Evolutionary conservation across 2,797 vertebrate species (phyloP), one percentile per base, ranked within the genome.

Genomic region (Kryptolebias ocellatus): DNA sequence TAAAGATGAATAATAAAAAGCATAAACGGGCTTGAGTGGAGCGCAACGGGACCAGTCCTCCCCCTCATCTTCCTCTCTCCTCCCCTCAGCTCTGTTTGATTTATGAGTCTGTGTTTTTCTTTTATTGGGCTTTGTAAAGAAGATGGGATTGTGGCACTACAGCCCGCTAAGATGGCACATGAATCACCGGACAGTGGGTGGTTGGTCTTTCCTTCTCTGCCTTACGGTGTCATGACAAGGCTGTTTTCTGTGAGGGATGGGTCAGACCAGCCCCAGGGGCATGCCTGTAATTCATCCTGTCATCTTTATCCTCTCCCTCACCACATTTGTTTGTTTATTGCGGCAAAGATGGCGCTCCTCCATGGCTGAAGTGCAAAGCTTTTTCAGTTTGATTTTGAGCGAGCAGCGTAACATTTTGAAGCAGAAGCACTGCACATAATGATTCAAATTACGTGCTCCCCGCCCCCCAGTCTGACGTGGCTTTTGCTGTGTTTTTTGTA

Each of bases 111-210:
- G 44, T 67, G 70, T 90, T 83, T 83, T 79, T 69, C 81, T 86
- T 92, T 93, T 93, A 93, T 89, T 70, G 76, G 88, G 89, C 89
- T 87, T 91, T 92, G 83, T 90, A 90, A 86, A 78, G 90, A 79
- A 76, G 86, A 86, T 86, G 89, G 90, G 90, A 86, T 66, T 24
- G 67, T 85, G 86, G 84, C 80, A 90, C 84, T 84, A 83, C 85
- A 60, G 89, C 72, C 73, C 63, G 53, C 74, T 90, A 90, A 89
- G 88, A 87, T 83, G 70, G 75, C 82, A 86, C 74, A 91, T 93
- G 83, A 93, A 92, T 93, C 91, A 89, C 54, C 5, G 29, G 66
- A 70, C 60, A 29, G 55, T 2, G 0, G 59, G 55, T 37, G 56
- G 18, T 17, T 17, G 2, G 17, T 34, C 61, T 10, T 45, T 45